Evolutionary conservation across 92 coral and sea anemone genomes (phyloP).

Genomic region (Muricea muricata): DNA sequence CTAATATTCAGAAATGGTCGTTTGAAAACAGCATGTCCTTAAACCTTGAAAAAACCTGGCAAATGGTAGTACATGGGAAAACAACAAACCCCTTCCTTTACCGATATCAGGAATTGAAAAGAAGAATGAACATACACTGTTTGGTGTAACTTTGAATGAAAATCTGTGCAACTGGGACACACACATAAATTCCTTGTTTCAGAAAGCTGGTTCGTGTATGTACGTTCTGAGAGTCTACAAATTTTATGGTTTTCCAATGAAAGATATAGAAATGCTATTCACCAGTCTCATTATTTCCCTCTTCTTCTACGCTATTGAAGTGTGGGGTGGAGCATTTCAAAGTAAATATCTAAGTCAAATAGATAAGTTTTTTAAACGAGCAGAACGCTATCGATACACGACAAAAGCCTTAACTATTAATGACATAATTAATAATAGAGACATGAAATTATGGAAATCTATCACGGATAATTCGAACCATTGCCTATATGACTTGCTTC

Average conservation of each 20-base stretch:
- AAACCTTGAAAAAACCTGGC: constrained; percentile 41
- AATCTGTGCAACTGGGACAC: constrained; percentile 52
- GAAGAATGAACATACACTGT: constrained; percentile 47
- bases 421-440: constrained; percentile 42
- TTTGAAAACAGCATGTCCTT: constrained; percentile 38
- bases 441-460: constrained; percentile 33
- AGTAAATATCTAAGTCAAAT: constrained; percentile 49
- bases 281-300: constrained; percentile 58
- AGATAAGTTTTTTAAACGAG: constrained; percentile 57
- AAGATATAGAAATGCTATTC: constrained; percentile 43
- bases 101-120: constrained; percentile 41
- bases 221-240: constrained; percentile 65
- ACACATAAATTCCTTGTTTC: constrained; percentile 34
- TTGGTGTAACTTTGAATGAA: constrained; percentile 52
- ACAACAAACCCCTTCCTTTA: constrained; percentile 47
- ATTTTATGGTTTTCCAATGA: constrained; percentile 56
- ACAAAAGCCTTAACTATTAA: constrained; percentile 30
- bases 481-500: constrained; percentile 24
- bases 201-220: constrained; percentile 55
- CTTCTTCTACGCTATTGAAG: constrained; percentile 49
- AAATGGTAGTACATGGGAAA: constrained; percentile 36
- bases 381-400: constrained; percentile 53
- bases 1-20: constrained; percentile 12
- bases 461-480: neutral
- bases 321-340: constrained; percentile 53